These are phyloP conservation scores for Hetaerina titia DNA, from an alignment of 2,888 invertebrate genomes.

Conservation along the genomic window DNA sequence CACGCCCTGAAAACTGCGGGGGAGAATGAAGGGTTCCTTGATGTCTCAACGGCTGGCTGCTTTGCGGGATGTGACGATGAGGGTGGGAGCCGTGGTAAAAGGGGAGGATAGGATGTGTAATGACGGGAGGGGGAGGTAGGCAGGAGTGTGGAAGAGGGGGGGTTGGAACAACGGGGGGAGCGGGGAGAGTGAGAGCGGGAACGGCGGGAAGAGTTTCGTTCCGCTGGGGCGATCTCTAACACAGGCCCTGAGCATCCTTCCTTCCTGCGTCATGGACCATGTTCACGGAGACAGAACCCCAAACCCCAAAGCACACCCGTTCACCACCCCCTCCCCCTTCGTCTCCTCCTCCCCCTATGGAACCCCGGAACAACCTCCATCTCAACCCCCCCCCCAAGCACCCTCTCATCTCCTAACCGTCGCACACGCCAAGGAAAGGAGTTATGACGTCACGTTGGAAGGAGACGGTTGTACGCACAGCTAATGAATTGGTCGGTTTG, in stretches of 20 bases:
- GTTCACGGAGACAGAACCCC: conserved; percentile 55
- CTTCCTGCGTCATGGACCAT: conserved; percentile 54
- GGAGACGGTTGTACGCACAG: not conserved
- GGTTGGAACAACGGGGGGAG: not conserved
- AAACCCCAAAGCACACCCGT: not conserved
- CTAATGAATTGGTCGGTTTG: conserved; percentile 37
- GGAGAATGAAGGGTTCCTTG: conserved; percentile 28
- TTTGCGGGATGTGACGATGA: not conserved
- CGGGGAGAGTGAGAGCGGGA: not conserved
- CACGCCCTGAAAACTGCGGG: conserved; percentile 1
- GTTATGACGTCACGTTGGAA: conserved; percentile 37
- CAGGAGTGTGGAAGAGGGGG: not conserved
- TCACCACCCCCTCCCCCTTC: not conserved
- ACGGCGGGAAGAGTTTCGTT: conserved; percentile 45
- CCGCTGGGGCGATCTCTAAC: conserved; percentile 47
- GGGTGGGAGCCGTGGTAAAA: too few species aligned
- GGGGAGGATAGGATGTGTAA: not conserved
- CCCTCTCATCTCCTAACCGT: conserved; percentile 8
- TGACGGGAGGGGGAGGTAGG: not conserved
- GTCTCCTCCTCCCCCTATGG: not conserved
- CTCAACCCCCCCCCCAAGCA: not conserved
- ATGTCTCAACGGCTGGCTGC: conserved; percentile 53
- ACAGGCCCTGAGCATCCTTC: conserved; percentile 41
- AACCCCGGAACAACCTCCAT: not conserved
- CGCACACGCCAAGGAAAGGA: conserved; percentile 23